These are phyloP conservation scores for Radopholus similis DNA, from an alignment of 1,140 invertebrate genomes.

Conservation along the genomic window DNA sequence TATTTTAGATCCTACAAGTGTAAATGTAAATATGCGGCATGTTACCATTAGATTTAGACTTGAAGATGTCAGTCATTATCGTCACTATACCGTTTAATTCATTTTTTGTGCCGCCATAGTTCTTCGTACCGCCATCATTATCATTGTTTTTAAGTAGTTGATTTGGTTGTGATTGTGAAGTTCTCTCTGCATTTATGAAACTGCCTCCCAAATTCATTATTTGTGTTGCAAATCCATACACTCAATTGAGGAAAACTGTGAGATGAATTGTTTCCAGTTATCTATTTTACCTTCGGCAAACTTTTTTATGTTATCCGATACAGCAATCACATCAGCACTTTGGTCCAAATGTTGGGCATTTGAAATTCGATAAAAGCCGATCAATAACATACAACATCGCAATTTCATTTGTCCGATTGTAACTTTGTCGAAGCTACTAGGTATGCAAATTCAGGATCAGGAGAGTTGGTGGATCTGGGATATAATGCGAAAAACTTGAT, in stretches of 20 bases:
- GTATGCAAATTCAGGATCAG: too few relatives aligned
- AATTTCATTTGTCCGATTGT: too few relatives aligned
- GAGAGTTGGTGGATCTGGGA: too few relatives aligned
- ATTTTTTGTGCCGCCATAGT: slow-evolving; percentile 1
- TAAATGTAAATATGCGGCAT: too few relatives aligned
- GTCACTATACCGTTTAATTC: slow-evolving; percentile 12
- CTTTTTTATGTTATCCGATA: slow-evolving; percentile 28
- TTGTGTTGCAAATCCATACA: slow-evolving; percentile 30
- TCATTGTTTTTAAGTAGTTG: too few relatives aligned
- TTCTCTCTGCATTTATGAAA: slow-evolving; percentile 21
- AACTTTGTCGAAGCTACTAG: too few relatives aligned
- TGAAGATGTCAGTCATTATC: neutral
- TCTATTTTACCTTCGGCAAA: slow-evolving; percentile 19
- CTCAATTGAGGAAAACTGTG: slow-evolving; percentile 10
- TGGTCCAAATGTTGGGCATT: neutral
- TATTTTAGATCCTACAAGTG: too few relatives aligned
- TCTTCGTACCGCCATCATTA: too few relatives aligned
- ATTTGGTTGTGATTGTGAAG: too few relatives aligned
- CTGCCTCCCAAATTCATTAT: slow-evolving; percentile 35
- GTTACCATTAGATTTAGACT: too few relatives aligned
- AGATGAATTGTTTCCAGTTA: neutral
- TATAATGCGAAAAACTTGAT: too few relatives aligned
- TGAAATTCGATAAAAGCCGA: neutral
- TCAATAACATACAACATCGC: too few relatives aligned
- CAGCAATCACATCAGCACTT: slow-evolving; percentile 12